Evolutionary conservation across 2,797 vertebrate genomes (phyloP).

Genomic region (Spinus pinus): DNA sequence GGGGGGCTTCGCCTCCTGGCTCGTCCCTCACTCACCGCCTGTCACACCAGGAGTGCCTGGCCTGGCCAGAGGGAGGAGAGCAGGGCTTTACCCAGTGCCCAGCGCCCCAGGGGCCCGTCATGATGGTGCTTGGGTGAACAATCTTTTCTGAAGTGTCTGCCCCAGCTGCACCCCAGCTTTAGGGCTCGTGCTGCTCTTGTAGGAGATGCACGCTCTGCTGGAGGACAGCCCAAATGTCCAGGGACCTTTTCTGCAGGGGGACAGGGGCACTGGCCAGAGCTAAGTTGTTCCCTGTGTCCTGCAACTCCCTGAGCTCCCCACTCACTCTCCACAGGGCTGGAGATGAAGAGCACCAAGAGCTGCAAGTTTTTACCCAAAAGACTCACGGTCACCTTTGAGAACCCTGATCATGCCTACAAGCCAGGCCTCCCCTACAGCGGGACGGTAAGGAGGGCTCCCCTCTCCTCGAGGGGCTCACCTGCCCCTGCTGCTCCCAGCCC

Average conservation of each 20-base stretch:
- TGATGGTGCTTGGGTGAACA: neutral
- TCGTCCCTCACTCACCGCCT: rapidly evolving
- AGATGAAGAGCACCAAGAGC: neutral
- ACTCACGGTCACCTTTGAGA: neutral
- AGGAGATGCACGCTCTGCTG: neutral
- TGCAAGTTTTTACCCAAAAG: rapidly evolving
- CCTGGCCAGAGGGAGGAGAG: neutral
- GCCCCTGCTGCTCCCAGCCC: neutral
- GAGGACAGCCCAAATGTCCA: neutral
- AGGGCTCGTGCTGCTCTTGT: neutral
- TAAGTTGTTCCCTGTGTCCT: neutral
- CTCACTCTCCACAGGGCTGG: neutral
- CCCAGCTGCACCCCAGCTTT: neutral
- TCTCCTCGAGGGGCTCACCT: neutral
- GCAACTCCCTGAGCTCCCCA: neutral
- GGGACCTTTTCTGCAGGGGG: neutral
- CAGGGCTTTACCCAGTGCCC: neutral
- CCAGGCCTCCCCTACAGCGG: neutral
- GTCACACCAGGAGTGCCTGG: neutral
- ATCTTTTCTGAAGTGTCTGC: neutral
- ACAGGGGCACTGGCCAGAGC: neutral
- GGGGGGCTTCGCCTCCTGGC: rapidly evolving
- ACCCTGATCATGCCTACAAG: rapidly evolving
- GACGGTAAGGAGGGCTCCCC: rapidly evolving
- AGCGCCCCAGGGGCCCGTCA: neutral